phyloP scores from a whole-genome alignment of 1,140 invertebrate species.

The Plectus sambesii region DNA sequence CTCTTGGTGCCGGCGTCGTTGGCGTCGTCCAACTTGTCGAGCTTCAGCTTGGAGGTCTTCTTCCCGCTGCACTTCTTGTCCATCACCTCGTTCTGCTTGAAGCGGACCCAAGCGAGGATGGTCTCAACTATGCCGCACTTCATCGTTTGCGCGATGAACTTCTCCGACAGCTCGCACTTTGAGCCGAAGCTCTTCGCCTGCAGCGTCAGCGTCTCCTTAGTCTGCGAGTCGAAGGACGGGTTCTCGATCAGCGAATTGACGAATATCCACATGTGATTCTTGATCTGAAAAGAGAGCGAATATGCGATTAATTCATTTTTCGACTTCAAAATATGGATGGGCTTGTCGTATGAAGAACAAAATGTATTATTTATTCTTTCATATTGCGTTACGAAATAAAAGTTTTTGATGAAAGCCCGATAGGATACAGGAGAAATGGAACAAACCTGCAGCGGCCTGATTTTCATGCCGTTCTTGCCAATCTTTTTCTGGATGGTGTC shows the following conservation, averaged over 20 bases:
- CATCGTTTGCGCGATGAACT: slow-evolving; percentile 64
- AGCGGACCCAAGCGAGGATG: slow-evolving; percentile 80
- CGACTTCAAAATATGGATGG: too few relatives aligned
- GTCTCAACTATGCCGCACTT: slow-evolving; percentile 85
- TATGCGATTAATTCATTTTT: too few relatives aligned
- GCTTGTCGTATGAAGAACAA: too few relatives aligned
- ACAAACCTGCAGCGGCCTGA: slow-evolving; percentile 66
- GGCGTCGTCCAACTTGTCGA: slow-evolving; percentile 93
- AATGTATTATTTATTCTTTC: slow-evolving; percentile 6
- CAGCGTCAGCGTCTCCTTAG: slow-evolving; percentile 87
- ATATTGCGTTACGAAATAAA: too few relatives aligned
- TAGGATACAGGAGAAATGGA: too few relatives aligned
- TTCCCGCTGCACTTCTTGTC: slow-evolving; percentile 68
- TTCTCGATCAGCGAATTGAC: slow-evolving; percentile 95
- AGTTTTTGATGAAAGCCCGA: too few relatives aligned
- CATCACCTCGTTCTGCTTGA: slow-evolving; percentile 59
- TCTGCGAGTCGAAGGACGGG: slow-evolving; percentile 97
- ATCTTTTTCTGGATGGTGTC: slow-evolving; percentile 72
- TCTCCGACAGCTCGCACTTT: slow-evolving; percentile 72
- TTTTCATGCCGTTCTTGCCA: slow-evolving; percentile 56
- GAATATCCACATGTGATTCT: slow-evolving; percentile 91
- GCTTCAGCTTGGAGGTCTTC: slow-evolving; percentile 72
- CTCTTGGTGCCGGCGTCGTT: slow-evolving; percentile 79
- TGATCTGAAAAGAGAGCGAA: slow-evolving; percentile 72
- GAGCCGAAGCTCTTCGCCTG: slow-evolving; percentile 87